phyloP scores from a whole-genome alignment of 2,113 vertebrate genomes.

The Rhodinocichla rosea region DNA sequence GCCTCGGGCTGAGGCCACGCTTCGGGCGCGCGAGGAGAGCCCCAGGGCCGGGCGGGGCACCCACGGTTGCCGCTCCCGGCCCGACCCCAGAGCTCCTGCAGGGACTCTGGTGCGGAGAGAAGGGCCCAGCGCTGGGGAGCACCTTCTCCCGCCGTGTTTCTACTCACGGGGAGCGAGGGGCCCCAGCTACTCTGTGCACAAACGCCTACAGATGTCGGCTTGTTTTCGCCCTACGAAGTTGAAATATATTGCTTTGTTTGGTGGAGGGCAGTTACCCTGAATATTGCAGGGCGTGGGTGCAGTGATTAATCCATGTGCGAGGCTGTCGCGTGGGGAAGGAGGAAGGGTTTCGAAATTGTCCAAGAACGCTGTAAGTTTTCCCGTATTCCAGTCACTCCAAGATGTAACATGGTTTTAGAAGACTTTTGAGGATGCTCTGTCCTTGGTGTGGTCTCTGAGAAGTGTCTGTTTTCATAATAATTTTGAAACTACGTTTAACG shows the following conservation, averaged over 20 bases:
- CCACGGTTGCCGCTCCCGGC: too few relatives aligned
- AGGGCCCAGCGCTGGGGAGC: not conserved
- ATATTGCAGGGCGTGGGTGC: not conserved
- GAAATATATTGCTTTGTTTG: not conserved
- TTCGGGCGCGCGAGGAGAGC: too few relatives aligned
- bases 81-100: not conserved
- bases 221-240: not conserved
- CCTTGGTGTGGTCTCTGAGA: not conserved
- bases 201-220: not conserved
- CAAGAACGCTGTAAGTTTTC: not conserved
- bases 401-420: not conserved
- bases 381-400: not conserved
- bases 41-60: too few relatives aligned
- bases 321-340: not conserved
- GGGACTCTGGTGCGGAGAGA: not conserved
- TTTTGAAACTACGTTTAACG: not conserved
- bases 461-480: not conserved
- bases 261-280: not conserved
- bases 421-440: not conserved
- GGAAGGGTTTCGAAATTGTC: not conserved
- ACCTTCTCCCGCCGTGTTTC: not conserved
- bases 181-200: fast-evolving
- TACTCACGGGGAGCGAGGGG: fast-evolving
- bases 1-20: not conserved
- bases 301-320: not conserved